Evolutionary conservation across 2,113 vertebrate genomes (phyloP).

Genomic region (Ranitomeya variabilis): DNA sequence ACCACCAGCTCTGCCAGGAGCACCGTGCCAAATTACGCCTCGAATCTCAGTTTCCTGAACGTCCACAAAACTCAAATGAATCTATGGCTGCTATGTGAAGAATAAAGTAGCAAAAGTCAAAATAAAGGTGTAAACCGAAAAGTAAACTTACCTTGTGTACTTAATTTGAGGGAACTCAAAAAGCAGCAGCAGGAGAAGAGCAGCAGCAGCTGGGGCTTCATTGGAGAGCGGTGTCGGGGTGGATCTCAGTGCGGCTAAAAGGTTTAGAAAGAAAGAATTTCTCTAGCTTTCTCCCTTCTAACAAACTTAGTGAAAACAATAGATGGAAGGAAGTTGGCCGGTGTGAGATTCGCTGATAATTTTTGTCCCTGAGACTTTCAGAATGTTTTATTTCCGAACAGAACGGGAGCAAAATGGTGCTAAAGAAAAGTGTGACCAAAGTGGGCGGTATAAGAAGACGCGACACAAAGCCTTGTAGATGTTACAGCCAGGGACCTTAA

Average conservation of each 20-base stretch:
- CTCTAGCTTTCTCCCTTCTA: neutral
- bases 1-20: neutral
- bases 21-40: neutral
- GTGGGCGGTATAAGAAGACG: neutral
- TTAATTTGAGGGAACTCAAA: neutral
- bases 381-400: neutral
- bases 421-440: neutral
- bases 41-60: neutral
- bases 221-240: neutral
- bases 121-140: neutral
- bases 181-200: neutral
- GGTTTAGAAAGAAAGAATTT: constrained; percentile 1
- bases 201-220: neutral
- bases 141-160: neutral
- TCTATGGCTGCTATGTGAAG: neutral
- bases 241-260: neutral
- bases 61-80: neutral
- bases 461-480: neutral
- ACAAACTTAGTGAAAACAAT: constrained; percentile 11
- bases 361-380: neutral
- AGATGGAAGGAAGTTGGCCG: constrained; percentile 10
- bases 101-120: neutral
- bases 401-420: neutral
- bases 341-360: neutral
- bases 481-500: neutral